Evolutionary conservation across 1,140 invertebrate genomes (phyloP).

Genomic region (Drosophila repletoides): DNA sequence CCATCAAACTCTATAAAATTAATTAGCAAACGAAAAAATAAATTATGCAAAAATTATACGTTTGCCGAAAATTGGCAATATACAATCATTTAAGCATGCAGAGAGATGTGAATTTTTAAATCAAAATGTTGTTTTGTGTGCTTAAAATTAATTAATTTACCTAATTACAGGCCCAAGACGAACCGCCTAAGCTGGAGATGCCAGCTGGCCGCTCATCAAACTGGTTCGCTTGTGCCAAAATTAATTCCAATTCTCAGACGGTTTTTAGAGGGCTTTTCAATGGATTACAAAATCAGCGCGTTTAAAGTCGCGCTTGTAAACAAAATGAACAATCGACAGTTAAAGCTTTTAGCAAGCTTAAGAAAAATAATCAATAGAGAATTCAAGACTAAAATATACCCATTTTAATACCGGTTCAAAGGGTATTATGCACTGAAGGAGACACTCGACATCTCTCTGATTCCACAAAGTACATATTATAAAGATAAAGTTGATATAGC

Average conservation of each 20-base stretch:
- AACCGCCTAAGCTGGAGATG: conserved; percentile 12
- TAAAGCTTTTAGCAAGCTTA: conserved; percentile 3
- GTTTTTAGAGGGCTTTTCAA: not conserved
- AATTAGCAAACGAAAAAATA: conserved; percentile 39
- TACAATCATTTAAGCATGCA: conserved; percentile 20
- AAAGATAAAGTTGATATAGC: too few relatives aligned
- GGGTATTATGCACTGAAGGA: too few relatives aligned
- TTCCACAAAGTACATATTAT: too few relatives aligned
- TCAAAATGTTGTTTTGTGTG: conserved; percentile 18
- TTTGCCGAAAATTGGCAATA: conserved; percentile 35
- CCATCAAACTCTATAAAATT: conserved; percentile 54
- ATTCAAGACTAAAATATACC: not conserved
- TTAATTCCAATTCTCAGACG: conserved; percentile 29
- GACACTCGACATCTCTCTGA: too few relatives aligned
- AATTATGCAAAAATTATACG: conserved; percentile 69
- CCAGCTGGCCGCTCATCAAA: conserved; percentile 33
- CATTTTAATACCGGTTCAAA: too few relatives aligned
- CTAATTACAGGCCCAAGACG: conserved; percentile 63
- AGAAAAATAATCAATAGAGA: not conserved
- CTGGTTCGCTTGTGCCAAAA: conserved; percentile 69
- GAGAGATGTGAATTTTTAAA: conserved; percentile 14
- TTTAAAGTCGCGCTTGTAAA: conserved; percentile 4
- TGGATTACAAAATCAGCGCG: not conserved
- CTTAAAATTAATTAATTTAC: conserved; percentile 71
- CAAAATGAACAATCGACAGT: conserved; percentile 16